Evolutionary conservation across 1,140 invertebrate species (phyloP), one percentile per base, ranked within the genome.

Genomic region (Pseudomyrmex concolor): DNA sequence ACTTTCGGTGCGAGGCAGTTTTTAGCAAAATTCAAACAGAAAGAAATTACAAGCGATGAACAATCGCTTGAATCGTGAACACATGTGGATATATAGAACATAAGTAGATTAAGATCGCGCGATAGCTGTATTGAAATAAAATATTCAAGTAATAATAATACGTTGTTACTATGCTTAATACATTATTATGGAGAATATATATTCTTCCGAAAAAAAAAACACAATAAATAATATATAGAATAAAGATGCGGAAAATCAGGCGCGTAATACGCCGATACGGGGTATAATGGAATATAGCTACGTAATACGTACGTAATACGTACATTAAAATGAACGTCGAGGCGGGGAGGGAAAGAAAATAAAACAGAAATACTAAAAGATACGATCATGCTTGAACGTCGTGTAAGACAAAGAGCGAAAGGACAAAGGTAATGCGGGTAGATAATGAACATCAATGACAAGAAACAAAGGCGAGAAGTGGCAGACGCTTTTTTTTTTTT

Each of bases 11-110:
- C 34, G 59, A 19, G 54, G 59, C 64, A 71, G 19, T 80, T 80
- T 70, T 22, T 54, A 80, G 17, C 54, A 22, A 59, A 66, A 78
- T 68, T 48, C 51, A 3, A 19, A n/a, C 54, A 80, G 34, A 34
- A 34, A 70, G 66, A 80, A 80, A 55, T 80, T 59, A 22, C 55
- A 50, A 19, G 59, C 50, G 66, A 80, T 34, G 74, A 59, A 34
- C 66, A 48, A 80, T 7, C 1, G 34, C n/a, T n/a, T 71, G 76
- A 59, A 59, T 64, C 76, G 54, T 45, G 66, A 70, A 48, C 70
- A 48, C 70, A 59, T 45, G 51, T 57, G 63, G 34, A 34, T 68
- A 78, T 34, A 25, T 8, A 66, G 43, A 50, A 59, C 45, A 48
- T 19, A 57, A 70, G 10, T 45, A 12, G 50, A 45, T 10, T 45